These are phyloP conservation scores for Pantherophis vulpinus DNA, from an alignment of 2,797 vertebrate genomes.

Conservation along the genomic window DNA sequence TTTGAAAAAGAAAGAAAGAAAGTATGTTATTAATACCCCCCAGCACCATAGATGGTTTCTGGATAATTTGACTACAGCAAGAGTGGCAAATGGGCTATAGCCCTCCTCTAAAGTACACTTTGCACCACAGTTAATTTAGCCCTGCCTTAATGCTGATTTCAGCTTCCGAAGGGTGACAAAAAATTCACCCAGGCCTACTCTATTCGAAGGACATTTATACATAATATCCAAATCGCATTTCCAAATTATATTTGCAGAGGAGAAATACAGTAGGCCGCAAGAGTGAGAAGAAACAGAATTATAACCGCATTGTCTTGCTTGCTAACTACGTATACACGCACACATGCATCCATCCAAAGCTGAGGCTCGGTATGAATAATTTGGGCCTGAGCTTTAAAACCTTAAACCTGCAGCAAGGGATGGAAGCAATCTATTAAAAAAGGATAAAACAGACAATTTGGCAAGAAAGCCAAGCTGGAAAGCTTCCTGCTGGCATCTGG, in stretches of 20 bases:
- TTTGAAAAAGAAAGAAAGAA: too few species aligned
- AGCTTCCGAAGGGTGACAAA: neutral
- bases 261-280: neutral
- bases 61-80: neutral
- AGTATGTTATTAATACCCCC: neutral
- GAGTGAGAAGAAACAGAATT: neutral
- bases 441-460: neutral
- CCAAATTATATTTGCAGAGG: neutral
- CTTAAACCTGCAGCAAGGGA: neutral
- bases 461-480: neutral
- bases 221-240: neutral
- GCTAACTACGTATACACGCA: neutral
- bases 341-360: neutral
- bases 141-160: neutral
- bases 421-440: neutral
- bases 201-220: neutral
- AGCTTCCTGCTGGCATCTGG: neutral
- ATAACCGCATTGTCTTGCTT: neutral
- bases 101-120: neutral
- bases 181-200: neutral
- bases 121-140: neutral
- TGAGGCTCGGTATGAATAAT: neutral
- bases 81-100: too few species aligned
- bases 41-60: neutral
- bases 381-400: neutral